Evolutionary conservation across 2,888 invertebrate genomes (phyloP), one percentile per base, ranked within the genome.

Genomic region (Caenorhabditis panamensis): DNA sequence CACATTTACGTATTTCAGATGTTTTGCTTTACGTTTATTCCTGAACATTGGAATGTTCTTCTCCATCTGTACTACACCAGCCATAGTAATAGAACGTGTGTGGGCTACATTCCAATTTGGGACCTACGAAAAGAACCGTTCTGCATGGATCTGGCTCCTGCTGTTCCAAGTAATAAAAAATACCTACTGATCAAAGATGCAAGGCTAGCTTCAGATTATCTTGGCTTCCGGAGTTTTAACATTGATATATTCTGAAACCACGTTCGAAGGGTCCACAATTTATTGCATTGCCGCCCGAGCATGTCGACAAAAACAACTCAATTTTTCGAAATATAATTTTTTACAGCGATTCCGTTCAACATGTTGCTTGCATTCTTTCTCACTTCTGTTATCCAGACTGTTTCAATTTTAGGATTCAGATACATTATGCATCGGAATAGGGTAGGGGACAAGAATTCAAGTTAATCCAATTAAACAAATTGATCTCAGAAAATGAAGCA

Each of bases 21-120:
- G 75, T 22, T 75, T 75, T 22, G n/a, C 11, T 13, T 51, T 75
- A 2, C 75, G 75, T 11, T 20, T 62, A 0, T 54, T 49, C 16
- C 53, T 75, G 5, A 75, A 75, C 26, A 51, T 66, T 18, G 66
- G 59, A 59, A 59, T 75, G 66, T 75, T 64, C 31, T n/a, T 75
- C 13, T 58, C 66, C 5, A 75, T 75, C 13, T 75, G 61, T 67
- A 75, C 75, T n/a, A 75, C 61, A 36, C 75, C 75, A 18, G 54
- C 66, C 6, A 9, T 75, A 1, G 53, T 54, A 4, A 24, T 62
- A 0, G 75, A 75, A 31, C 56, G 73, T 41, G 66, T n/a, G 24
- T 5, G 58, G n/a, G 73, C 73, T 3, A 47, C 58, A 0, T 37
- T 36, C 5, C 22, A 24, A 49, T 56, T 73, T 9, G 20, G 31